These are phyloP conservation scores for Mythimna albipuncta DNA, from an alignment of 2,888 invertebrate genomes.

Conservation along the genomic window DNA sequence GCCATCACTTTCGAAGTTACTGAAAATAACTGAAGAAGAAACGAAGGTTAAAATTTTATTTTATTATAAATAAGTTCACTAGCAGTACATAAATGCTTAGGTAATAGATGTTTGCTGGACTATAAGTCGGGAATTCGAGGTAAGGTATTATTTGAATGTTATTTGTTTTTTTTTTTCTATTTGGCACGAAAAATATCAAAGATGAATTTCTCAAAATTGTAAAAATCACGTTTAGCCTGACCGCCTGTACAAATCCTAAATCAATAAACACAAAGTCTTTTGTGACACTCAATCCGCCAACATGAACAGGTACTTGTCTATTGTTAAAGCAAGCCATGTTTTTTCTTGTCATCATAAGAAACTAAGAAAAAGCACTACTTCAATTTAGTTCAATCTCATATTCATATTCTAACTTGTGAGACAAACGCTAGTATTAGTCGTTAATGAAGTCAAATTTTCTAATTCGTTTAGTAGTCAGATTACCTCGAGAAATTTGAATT, in stretches of 20 bases:
- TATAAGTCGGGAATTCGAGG: background rate
- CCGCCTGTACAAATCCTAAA: conserved; percentile 1
- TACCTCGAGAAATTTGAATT: background rate
- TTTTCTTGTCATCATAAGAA: background rate
- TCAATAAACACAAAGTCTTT: background rate
- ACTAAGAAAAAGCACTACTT: no score
- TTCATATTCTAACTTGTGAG: background rate
- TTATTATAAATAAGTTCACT: background rate
- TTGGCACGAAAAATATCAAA: conserved; percentile 4
- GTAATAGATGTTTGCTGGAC: background rate
- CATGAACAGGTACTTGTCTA: background rate
- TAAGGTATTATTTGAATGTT: background rate
- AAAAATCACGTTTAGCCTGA: conserved; percentile 3
- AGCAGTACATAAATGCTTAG: no score
- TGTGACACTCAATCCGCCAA: background rate
- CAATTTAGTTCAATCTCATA: background rate
- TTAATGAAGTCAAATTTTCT: background rate
- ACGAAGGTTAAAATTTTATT: conserved; percentile 79
- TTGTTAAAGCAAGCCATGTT: background rate
- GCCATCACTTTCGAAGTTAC: conserved; percentile 90
- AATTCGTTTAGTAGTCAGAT: background rate
- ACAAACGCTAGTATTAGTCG: no score
- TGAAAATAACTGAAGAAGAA: conserved; percentile 91
- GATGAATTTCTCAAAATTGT: background rate
- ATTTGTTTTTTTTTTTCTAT: background rate